These are phyloP conservation scores for Aplocera efformata DNA, from an alignment of 2,888 invertebrate species.

Conservation along the genomic window DNA sequence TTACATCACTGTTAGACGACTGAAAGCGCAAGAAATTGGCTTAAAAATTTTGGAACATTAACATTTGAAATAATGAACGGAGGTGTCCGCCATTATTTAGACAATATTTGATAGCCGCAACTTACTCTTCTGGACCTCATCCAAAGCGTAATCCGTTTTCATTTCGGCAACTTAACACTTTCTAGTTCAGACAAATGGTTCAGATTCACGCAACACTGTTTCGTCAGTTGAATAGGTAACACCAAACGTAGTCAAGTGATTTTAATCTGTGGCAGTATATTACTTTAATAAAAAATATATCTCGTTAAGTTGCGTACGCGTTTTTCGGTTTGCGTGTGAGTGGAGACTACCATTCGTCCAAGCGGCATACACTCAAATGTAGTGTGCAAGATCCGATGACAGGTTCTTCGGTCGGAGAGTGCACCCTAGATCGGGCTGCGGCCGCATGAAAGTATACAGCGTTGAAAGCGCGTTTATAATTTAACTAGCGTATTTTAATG, in stretches of 20 bases:
- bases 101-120: slow-evolving; percentile 23
- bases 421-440: slow-evolving; percentile 33
- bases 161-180: slow-evolving; percentile 61
- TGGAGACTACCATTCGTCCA: slow-evolving; percentile 59
- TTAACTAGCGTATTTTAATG: too few species aligned
- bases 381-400: slow-evolving; percentile 47
- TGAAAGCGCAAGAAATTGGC: too few species aligned
- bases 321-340: slow-evolving; percentile 27
- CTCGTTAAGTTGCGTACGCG: slow-evolving; percentile 26
- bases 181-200: slow-evolving; percentile 48
- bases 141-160: slow-evolving; percentile 80
- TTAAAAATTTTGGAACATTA: too few species aligned
- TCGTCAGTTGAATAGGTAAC: slow-evolving; percentile 44
- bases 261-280: slow-evolving; percentile 9
- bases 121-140: slow-evolving; percentile 78
- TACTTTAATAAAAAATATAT: slow-evolving; percentile 1
- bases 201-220: slow-evolving; percentile 51
- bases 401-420: slow-evolving; percentile 41
- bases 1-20: too few species aligned
- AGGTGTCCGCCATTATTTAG: too few species aligned
- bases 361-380: slow-evolving; percentile 61
- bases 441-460: slow-evolving; percentile 1
- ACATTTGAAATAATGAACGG: too few species aligned
- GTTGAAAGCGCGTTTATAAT: neutral
- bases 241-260: slow-evolving; percentile 39